Conservation (phyloP, 2,797 vertebrate genomes). For the Channallabes apus region DNA sequence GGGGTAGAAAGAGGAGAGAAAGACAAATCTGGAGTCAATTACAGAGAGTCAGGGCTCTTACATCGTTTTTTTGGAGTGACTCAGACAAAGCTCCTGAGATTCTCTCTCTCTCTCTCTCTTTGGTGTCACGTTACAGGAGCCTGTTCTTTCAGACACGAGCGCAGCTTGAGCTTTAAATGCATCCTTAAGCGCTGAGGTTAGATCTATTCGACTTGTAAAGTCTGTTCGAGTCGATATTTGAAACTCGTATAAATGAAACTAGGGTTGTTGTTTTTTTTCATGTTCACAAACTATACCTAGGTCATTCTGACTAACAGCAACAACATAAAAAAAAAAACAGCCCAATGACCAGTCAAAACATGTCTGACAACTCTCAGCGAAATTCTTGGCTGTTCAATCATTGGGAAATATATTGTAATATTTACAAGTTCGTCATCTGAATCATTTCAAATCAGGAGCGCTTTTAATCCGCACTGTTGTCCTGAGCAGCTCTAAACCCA, state of each 20-base stretch:
- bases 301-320: not conserved
- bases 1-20: constrained; percentile 24
- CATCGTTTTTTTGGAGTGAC: constrained; percentile 75
- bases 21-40: constrained; percentile 57
- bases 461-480: not conserved
- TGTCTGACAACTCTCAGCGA: not conserved
- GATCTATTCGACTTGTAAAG: not conserved
- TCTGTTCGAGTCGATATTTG: not conserved
- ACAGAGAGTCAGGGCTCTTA: constrained; percentile 63
- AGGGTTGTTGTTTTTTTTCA: not conserved
- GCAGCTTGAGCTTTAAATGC: constrained; percentile 35
- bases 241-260: not conserved
- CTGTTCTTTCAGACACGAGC: constrained; percentile 37
- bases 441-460: not conserved
- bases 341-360: constrained; percentile 15
- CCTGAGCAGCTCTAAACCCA: not conserved
- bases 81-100: constrained; percentile 61
- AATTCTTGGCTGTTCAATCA: not conserved
- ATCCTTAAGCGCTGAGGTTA: constrained; percentile 20
- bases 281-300: not conserved
- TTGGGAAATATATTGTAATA: constrained; percentile 1
- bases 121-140: constrained; percentile 36
- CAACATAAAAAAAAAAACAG: not conserved
- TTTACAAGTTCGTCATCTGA: not conserved
- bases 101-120: constrained; percentile 8